A percentile compares a stretch with the other conserved stretches of the same genome.
These are phyloP conservation scores for Trissolcus basalis DNA, from an alignment of 1,140 invertebrate genomes.

Conservation along the genomic window DNA sequence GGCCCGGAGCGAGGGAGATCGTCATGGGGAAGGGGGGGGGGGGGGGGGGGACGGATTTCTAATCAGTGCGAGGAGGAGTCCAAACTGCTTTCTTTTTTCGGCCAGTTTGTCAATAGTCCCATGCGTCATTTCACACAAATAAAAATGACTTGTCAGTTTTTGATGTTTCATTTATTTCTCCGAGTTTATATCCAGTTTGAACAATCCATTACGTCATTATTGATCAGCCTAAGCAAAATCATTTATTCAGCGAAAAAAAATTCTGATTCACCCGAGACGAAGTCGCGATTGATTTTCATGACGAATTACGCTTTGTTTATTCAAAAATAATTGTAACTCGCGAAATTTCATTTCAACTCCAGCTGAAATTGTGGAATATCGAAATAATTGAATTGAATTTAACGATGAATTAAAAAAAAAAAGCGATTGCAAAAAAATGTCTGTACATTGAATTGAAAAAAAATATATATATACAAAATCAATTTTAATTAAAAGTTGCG, in stretches of 20 bases:
- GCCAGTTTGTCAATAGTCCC: slow-evolving; percentile 18
- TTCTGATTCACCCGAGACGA: slow-evolving; percentile 17
- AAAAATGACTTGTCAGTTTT: slow-evolving; percentile 34
- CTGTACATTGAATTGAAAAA: too few species aligned
- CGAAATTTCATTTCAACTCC: too few species aligned
- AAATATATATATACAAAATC: too few species aligned
- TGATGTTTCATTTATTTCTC: neutral
- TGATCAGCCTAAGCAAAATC: slow-evolving; percentile 22
- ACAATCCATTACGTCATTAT: slow-evolving; percentile 16
- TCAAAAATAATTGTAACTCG: neutral
- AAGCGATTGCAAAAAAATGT: too few species aligned
- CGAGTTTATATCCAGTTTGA: slow-evolving; percentile 13
- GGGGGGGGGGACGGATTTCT: neutral
- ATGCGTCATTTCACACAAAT: slow-evolving; percentile 29
- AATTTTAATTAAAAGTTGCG: too few species aligned
- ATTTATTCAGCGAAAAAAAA: slow-evolving; percentile 23
- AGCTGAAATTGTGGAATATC: too few species aligned
- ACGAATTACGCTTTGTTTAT: neutral
- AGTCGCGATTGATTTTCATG: slow-evolving; percentile 4
- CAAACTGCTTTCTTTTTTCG: neutral
- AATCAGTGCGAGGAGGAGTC: neutral
- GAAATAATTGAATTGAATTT: too few species aligned
- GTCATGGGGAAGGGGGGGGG: too few species aligned
- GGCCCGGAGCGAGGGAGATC: too few species aligned
- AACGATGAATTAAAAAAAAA: too few species aligned